These are phyloP conservation scores for Hypotaenidia okinawae DNA, from an alignment of 2,797 vertebrate species.

Conservation along the genomic window DNA sequence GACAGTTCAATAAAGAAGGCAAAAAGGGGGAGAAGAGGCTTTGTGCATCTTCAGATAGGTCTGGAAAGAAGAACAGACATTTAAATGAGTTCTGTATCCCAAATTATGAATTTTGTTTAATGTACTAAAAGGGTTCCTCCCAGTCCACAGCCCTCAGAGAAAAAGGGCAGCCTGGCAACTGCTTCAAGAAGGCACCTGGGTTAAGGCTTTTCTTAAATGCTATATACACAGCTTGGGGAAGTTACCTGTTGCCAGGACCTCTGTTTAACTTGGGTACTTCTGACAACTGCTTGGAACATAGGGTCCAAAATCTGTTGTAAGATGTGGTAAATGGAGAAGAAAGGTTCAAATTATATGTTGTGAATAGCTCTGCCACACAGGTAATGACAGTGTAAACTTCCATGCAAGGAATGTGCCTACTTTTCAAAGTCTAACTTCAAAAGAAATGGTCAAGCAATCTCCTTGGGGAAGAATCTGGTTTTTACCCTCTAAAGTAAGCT, in stretches of 20 bases:
- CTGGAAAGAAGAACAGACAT: neutral
- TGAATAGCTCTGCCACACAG: neutral
- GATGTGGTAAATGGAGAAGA: neutral
- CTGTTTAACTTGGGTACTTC: neutral
- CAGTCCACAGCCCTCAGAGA: neutral
- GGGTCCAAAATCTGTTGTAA: neutral
- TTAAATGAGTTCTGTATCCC: neutral
- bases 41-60: neutral
- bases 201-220: neutral
- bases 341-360: neutral
- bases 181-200: neutral
- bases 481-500: neutral
- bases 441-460: neutral
- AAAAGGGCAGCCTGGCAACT: neutral
- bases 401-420: neutral
- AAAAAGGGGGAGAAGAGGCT: neutral
- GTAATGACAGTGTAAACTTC: neutral
- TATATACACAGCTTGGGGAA: neutral
- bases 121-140: neutral
- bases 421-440: slow-evolving; percentile 7
- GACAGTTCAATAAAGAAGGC: neutral
- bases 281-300: neutral
- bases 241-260: neutral
- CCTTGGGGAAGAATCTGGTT: neutral
- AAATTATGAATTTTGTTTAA: neutral